Evolutionary conservation across 2,113 vertebrate species (phyloP), one percentile per base, ranked within the genome.

Genomic region (Alligator mississippiensis): DNA sequence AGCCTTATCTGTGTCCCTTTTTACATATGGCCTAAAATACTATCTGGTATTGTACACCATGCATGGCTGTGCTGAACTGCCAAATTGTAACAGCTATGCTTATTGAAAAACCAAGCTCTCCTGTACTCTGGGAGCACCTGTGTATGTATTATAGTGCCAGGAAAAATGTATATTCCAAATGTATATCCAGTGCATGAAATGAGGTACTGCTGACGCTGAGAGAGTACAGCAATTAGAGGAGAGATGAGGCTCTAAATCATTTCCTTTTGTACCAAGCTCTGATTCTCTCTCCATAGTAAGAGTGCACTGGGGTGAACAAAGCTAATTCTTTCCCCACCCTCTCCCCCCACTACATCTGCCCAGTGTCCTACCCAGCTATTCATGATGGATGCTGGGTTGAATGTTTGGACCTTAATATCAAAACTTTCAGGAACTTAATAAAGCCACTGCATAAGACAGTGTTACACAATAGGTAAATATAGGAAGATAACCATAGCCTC

Each of bases 231-330:
- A 5, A 14, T 38, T 0, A 2, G 63, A 81, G 77, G 54, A 3
- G 1, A 4, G 7, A 15, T 0, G 2, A 3, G 63, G 54, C 5
- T 13, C 66, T 5, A 9, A 1, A 0, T 9, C 55, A 9, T 11
- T 25, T 38, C 25, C 16, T 54, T 54, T 64, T 16, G 54, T 0
- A 2, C 59, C 28, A 1, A 1, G 13, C n/a, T 77, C 9, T 21
- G 21, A n/a, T 12, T 14, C 17, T 30, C 9, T 13, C 11, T 81
- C 28, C 58, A 63, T 22, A 14, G 34, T 27, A 27, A 19, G 5
- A 66, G 57, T 77, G 11, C 17, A 76, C 54, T 5, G 2, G 66
- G 27, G 22, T 15, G 11, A 28, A 9, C 3, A 11, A 25, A 9
- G 15, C 60, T 34, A 24, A 61, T 76, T 28, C 24, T 70, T 47